Percentiles rank a stretch among this genome's conserved stretches.
Conservation (phyloP, 2,797 vertebrate species). For the Australoheros facetus region DNA sequence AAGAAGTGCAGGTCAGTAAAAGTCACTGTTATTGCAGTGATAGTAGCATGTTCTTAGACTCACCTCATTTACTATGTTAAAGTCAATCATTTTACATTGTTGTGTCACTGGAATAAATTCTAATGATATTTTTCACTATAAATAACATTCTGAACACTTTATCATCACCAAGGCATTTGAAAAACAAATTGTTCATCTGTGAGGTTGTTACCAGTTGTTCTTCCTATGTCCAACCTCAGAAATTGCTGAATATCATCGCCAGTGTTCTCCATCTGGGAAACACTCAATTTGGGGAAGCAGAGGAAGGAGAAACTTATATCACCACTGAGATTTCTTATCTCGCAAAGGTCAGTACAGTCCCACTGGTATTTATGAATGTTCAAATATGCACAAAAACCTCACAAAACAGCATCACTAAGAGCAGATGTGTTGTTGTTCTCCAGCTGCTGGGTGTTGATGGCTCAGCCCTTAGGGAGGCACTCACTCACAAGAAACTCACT, state of each 20-base stretch:
- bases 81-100: background rate
- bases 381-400: conserved; percentile 27
- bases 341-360: conserved; percentile 84
- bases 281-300: conserved; percentile 90
- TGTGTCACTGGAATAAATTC: background rate
- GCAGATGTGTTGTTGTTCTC: conserved; percentile 62
- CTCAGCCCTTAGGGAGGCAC: conserved; percentile 84
- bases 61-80: background rate
- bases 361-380: conserved; percentile 18
- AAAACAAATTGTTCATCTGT: background rate
- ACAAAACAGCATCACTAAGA: conserved; percentile 22
- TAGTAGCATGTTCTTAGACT: background rate
- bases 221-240: conserved; percentile 73
- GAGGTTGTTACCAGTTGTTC: conserved; percentile 25
- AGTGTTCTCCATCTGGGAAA: conserved; percentile 95
- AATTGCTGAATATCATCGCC: conserved; percentile 90
- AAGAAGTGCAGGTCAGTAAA: conserved; percentile 88
- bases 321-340: conserved; percentile 90
- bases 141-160: background rate
- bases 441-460: conserved; percentile 92
- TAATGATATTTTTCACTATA: background rate
- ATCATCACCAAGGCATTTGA: background rate
- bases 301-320: conserved; percentile 89
- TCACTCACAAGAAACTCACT: conserved; percentile 96
- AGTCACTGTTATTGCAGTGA: background rate